A percentile compares a stretch with the other conserved stretches of the same genome.
Conservation (phyloP, 2,113 vertebrate genomes). For the Coptodon rendalli region DNA sequence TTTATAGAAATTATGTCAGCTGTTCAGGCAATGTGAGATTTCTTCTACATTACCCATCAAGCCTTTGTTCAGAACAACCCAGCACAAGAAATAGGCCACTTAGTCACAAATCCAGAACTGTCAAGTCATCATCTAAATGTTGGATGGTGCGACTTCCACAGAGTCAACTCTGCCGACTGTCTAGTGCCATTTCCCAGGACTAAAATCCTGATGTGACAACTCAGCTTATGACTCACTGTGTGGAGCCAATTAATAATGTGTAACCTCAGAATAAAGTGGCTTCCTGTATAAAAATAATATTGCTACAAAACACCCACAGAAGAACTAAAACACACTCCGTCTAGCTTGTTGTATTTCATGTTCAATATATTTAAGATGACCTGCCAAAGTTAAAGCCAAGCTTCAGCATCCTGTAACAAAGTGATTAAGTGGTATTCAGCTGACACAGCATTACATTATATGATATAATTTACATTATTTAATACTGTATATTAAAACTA, state of each 20-base stretch:
- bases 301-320: not conserved
- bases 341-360: not conserved
- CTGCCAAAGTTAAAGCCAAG: not conserved
- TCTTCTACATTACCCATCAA: not conserved
- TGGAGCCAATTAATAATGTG: not conserved
- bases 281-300: not conserved
- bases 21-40: not conserved
- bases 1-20: not conserved
- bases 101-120: not conserved
- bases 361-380: not conserved
- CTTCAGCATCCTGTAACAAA: not conserved
- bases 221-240: not conserved
- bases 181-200: not conserved
- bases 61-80: not conserved
- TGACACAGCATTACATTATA: not conserved
- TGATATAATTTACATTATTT: not conserved
- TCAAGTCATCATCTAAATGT: not conserved
- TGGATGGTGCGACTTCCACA: not conserved
- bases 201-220: not conserved
- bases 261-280: not conserved
- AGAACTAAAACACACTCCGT: accelerated
- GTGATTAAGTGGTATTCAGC: not conserved
- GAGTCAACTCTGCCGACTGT: not conserved
- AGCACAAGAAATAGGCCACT: not conserved
- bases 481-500: not conserved